phyloP scores from a whole-genome alignment of 2,888 invertebrate species.

The Carcina quercana region DNA sequence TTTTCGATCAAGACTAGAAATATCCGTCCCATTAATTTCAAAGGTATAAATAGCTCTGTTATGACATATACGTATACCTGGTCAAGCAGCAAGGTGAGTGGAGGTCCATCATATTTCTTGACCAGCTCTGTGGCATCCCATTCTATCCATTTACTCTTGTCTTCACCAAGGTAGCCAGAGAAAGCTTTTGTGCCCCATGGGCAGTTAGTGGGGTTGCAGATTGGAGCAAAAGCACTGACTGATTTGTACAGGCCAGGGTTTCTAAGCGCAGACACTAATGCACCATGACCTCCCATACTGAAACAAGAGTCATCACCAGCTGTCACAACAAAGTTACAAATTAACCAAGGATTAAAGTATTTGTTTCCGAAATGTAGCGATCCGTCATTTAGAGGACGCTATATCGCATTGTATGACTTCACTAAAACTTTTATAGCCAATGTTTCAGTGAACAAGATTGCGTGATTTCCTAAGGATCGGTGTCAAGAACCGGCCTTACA shows the following conservation, averaged over 20 bases:
- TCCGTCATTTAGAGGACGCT: too few species aligned
- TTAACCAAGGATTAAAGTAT: too few species aligned
- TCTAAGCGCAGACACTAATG: slow-evolving; percentile 90
- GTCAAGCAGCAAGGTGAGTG: slow-evolving; percentile 89
- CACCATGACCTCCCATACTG: slow-evolving; percentile 99
- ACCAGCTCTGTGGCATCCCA: slow-evolving; percentile 94
- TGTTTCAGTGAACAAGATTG: too few species aligned
- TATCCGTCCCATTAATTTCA: too few species aligned
- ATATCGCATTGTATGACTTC: too few species aligned
- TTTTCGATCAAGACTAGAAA: too few species aligned
- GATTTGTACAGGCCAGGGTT: slow-evolving; percentile 91
- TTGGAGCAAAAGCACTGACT: slow-evolving; percentile 97
- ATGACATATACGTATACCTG: slow-evolving; percentile 77
- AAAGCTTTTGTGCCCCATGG: slow-evolving; percentile 94
- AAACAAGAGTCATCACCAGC: slow-evolving; percentile 30
- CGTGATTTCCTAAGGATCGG: too few species aligned
- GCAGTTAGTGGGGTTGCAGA: slow-evolving; percentile 89
- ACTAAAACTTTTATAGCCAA: too few species aligned
- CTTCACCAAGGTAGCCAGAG: slow-evolving; percentile 83
- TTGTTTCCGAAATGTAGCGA: too few species aligned
- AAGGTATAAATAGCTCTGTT: too few species aligned
- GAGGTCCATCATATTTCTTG: slow-evolving; percentile 87
- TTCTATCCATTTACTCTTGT: slow-evolving; percentile 81
- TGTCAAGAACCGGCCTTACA: too few species aligned
- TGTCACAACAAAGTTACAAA: too few species aligned